Percentiles rank a stretch among this genome's conserved stretches.
These are phyloP conservation scores for Thecophora atra DNA, from an alignment of 2,888 invertebrate species.

Conservation along the genomic window DNA sequence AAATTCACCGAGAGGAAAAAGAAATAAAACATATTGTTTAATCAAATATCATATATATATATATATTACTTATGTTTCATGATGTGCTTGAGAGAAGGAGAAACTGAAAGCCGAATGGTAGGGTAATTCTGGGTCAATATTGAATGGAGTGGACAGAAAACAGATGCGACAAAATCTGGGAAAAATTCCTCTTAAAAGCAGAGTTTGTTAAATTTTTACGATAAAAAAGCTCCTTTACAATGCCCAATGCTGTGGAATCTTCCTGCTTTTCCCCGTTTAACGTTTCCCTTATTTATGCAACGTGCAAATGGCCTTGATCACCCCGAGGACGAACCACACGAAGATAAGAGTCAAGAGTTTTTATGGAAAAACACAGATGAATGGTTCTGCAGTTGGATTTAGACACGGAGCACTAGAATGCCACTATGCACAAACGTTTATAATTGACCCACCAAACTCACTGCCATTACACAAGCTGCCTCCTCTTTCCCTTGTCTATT, in stretches of 20 bases:
- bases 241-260: background rate
- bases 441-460: no score
- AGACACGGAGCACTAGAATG: background rate
- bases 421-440: background rate
- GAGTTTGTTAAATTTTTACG: no score
- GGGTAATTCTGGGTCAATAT: slow-evolving; percentile 7
- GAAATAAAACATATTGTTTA: background rate
- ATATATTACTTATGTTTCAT: slow-evolving; percentile 14
- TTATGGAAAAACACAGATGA: background rate
- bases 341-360: background rate
- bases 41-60: slow-evolving; percentile 2
- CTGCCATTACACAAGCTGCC: no score
- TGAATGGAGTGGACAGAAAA: slow-evolving; percentile 4
- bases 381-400: slow-evolving; percentile 1
- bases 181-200: no score
- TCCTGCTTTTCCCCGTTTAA: background rate
- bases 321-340: background rate
- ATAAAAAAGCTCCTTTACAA: no score
- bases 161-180: no score
- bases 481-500: slow-evolving; percentile 4
- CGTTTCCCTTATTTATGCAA: slow-evolving; percentile 5
- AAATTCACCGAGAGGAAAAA: background rate
- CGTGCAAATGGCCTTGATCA: background rate
- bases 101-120: background rate
- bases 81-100: background rate